Conservation (phyloP, 1,140 invertebrate species). For the Eriocheir sinensis region DNA sequence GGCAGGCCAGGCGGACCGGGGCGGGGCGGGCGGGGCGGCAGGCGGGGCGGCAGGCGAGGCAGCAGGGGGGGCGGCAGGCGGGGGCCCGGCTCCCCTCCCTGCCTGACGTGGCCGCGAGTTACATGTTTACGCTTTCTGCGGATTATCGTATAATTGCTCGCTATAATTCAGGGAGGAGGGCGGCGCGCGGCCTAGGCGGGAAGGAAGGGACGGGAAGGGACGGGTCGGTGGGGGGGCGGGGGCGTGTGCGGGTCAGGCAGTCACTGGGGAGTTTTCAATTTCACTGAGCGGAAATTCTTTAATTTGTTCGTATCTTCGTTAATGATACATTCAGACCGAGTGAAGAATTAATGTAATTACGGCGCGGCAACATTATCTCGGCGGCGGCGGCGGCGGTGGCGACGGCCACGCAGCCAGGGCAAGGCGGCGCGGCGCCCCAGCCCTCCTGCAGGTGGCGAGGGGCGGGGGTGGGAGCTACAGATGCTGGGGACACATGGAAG, state of each 20-base stretch:
- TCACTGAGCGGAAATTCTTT: slow-evolving; percentile 62
- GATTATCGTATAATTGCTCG: slow-evolving; percentile 11
- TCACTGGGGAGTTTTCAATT: slow-evolving; percentile 60
- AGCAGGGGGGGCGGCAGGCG: too few species aligned
- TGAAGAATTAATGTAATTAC: slow-evolving; percentile 72
- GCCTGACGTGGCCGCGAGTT: background rate
- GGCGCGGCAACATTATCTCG: slow-evolving; percentile 23
- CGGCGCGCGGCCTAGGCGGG: background rate
- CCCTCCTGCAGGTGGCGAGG: background rate
- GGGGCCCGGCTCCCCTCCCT: background rate
- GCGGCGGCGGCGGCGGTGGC: too few species aligned
- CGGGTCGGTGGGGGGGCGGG: background rate
- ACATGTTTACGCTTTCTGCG: background rate
- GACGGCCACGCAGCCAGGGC: background rate
- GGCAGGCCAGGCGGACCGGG: background rate
- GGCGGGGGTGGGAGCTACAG: background rate
- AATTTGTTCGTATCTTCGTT: slow-evolving; percentile 67
- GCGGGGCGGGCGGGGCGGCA: background rate
- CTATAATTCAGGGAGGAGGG: slow-evolving; percentile 15
- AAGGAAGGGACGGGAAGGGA: background rate
- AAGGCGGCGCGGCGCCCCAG: background rate
- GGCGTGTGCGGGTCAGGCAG: background rate
- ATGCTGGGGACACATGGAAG: background rate
- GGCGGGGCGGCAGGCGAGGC: background rate
- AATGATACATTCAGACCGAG: slow-evolving; percentile 64